A percentile compares a stretch with the other conserved stretches of the same genome.
Evolutionary conservation across 2,113 vertebrate species (phyloP).

Genomic region (Dipodomys ordii): DNA sequence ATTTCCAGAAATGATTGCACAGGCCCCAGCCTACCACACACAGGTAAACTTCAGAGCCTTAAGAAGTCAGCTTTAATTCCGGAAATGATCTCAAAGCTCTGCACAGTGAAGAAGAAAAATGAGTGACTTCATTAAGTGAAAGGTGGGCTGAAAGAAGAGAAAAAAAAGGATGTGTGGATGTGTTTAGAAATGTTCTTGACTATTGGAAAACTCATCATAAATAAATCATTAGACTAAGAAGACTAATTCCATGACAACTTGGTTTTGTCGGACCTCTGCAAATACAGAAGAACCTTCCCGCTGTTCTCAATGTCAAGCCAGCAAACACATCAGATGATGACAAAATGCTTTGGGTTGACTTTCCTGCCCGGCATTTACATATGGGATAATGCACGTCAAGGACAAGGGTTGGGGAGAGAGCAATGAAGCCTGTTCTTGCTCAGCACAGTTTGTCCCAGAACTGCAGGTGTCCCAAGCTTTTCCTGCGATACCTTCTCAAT

Average conservation of each 20-base stretch:
- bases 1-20: too few species aligned
- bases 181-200: not conserved
- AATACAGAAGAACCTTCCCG: not conserved
- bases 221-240: constrained; percentile 8
- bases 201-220: not conserved
- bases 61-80: constrained; percentile 28
- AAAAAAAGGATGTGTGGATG: not conserved
- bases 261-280: not conserved
- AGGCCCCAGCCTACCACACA: too few species aligned
- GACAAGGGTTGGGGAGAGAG: not conserved
- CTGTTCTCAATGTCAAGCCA: not conserved
- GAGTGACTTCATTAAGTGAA: not conserved
- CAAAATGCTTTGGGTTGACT: not conserved
- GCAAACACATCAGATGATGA: not conserved
- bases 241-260: not conserved
- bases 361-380: not conserved
- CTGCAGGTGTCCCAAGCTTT: not conserved
- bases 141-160: constrained; percentile 3
- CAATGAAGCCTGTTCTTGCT: not conserved
- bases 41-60: not conserved
- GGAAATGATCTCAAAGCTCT: constrained; percentile 46
- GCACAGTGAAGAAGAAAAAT: not conserved
- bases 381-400: not conserved
- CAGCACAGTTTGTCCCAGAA: not conserved
- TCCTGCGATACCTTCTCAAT: not conserved